Evolutionary conservation across 2,888 invertebrate species (phyloP), one percentile per base, ranked within the genome.

Genomic region (Archips xylosteana): DNA sequence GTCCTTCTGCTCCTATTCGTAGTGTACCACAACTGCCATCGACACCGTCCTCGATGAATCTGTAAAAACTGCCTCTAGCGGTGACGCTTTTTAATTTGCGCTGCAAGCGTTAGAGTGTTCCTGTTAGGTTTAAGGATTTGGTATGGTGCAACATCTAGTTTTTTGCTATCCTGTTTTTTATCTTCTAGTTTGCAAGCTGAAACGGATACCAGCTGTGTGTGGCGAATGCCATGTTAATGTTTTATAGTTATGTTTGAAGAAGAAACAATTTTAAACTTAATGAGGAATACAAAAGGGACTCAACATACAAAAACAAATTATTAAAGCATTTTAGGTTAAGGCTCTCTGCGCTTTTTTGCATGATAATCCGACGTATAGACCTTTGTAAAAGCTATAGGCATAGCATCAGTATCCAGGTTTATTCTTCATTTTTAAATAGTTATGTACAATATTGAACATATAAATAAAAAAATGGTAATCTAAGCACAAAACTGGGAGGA

Each of bases 81-180:
- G 6, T 67, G 72, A 67, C 72, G 67, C 67, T 72, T 72, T 71
- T 72, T 72, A 72, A 72, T 72, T 72, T 67, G 54, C 71, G 45
- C 32, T 62, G 59, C 54, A 32, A 54, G 61, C 49, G 72, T 54
- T 62, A 47, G 36, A 63, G 54, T 54, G 15, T 42, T 15, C 51
- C 12, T 36, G 10, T 36, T 61, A 67, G 23, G 57, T 67, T 23
- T 66, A 62, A 57, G 54, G 32, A 63, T 63, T 67, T 23, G 59
- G 57, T 36, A 39, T 1, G 15, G 45, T 23, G 59, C n/a, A 70
- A 63, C 62, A 51, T 51, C 39, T 6, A 60, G 49, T 32, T 23
- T 15, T 36, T 63, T 12, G 54, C 23, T 64, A 8, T 3, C n/a
- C 45, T 12, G 12, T 45, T 49, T 65, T 63, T 47, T 47, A 63